Conservation (phyloP, 2,888 invertebrate genomes). For the Cepaea hortensis region DNA sequence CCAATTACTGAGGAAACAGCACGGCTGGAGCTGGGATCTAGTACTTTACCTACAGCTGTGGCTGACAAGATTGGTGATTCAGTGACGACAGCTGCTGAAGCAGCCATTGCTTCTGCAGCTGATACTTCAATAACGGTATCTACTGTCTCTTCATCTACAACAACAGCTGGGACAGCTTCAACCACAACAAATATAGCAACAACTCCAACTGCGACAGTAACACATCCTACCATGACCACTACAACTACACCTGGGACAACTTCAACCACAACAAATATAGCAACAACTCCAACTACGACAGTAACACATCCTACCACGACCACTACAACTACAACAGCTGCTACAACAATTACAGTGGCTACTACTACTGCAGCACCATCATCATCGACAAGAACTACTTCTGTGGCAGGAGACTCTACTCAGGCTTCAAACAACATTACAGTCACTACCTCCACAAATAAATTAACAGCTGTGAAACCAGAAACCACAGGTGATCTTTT, state of each 20-base stretch:
- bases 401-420: background rate
- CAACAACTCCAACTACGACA: background rate
- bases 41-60: no score
- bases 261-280: background rate
- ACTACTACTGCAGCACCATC: constrained; percentile 17
- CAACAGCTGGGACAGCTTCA: constrained; percentile 25
- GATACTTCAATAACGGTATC: no score
- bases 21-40: constrained; percentile 20
- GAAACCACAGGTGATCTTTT: background rate
- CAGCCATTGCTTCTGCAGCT: no score
- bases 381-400: constrained; percentile 9
- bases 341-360: constrained; percentile 46
- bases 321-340: constrained; percentile 48
- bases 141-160: no score
- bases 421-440: background rate
- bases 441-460: background rate
- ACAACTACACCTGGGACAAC: constrained; percentile 35
- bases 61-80: no score
- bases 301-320: background rate
- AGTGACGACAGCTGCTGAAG: no score
- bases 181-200: background rate
- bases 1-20: background rate
- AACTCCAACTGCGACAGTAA: background rate
- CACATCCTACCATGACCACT: constrained; percentile 14
- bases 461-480: background rate